Conservation (phyloP, 1,140 invertebrate species). For the Phocides pigmalion region DNA sequence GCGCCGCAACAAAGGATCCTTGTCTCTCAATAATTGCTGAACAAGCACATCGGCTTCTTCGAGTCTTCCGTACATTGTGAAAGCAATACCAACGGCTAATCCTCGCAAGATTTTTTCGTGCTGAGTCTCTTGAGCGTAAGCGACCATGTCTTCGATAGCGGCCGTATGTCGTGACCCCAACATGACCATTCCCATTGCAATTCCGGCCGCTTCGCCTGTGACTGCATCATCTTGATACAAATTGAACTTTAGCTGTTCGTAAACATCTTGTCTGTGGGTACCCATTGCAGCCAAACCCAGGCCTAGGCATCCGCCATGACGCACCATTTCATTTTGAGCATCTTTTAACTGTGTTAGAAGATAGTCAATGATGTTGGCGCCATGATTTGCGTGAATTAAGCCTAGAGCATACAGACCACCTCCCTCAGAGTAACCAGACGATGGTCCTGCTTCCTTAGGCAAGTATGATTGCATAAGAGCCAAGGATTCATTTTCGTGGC, state of each 20-base stretch:
- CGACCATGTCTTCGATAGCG: constrained; percentile 97
- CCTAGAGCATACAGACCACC: constrained; percentile 99
- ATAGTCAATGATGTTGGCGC: constrained; percentile 98
- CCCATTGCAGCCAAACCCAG: constrained; percentile 99
- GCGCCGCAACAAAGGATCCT: constrained; percentile 93
- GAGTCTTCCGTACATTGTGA: constrained; percentile 98
- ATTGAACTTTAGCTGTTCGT: constrained; percentile 98
- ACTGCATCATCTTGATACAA: constrained; percentile 99
- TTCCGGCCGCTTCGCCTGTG: constrained; percentile 98
- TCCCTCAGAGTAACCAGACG: constrained; percentile 98
- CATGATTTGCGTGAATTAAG: constrained; percentile 99
- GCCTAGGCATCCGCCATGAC: constrained; percentile 98
- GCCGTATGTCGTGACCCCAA: constrained; percentile 95
- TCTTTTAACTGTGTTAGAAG: constrained; percentile 97
- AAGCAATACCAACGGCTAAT: constrained; percentile 96
- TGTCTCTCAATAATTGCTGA: constrained; percentile 92
- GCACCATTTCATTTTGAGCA: constrained; percentile 95
- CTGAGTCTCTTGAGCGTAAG: constrained; percentile 93
- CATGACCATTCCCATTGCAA: constrained; percentile 99
- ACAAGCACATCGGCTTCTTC: constrained; percentile 98
- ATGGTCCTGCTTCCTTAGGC: constrained; percentile 96
- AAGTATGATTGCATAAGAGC: constrained; percentile 99
- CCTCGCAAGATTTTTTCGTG: constrained; percentile 99
- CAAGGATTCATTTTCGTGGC: constrained; percentile 94
- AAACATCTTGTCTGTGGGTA: constrained; percentile 96